Evolutionary conservation across 2,797 vertebrate species (phyloP), one percentile per base, ranked within the genome.

Genomic region (Enteromius paludinosus): DNA sequence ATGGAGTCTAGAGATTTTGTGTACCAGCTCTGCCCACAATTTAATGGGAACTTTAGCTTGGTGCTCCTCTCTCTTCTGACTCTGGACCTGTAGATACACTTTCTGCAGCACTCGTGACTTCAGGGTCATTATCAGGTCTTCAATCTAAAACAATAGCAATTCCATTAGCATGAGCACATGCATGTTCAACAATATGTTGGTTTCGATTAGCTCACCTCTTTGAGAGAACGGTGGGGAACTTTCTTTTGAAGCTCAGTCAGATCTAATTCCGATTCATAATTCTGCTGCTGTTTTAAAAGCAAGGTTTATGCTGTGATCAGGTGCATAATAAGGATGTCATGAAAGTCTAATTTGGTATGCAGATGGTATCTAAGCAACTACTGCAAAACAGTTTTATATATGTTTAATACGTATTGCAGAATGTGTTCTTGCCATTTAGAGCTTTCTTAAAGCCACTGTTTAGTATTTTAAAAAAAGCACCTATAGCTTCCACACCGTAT

Each of bases 1-100:
- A 0, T 86, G 83, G 14, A 25, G 74, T 49, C 93, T 92, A 5
- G 90, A 47, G 77, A 93, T 45, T 54, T 83, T 77, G 33, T 87
- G 83, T 0, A 94, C 91, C 87, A 94, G 54, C 41, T 87, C 56
- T 5, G 82, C 86, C 94, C 94, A 95, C 56, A 87, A 1, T 3
- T 95, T 85, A 5, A 93, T 90, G 18, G 94, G 92, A 81, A 86
- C 90, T 49, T 65, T 85, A 41, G 0, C 9, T 0, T 23, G 78
- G 65, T 20, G 70, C 74, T 92, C 85, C 43, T 90, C 85, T 59
- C 3, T 52, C 20, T 5, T 87, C 74, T 71, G 86, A 17, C 18
- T 84, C 41, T 56, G 78, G 20, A 93, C 82, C 66, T 87, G 83
- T 0, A 0, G 2, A 11, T 43, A 65, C 0, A 89, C 89, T 10